phyloP scores from a whole-genome alignment of 2,797 vertebrate species.

The Eutrigla gurnardus region DNA sequence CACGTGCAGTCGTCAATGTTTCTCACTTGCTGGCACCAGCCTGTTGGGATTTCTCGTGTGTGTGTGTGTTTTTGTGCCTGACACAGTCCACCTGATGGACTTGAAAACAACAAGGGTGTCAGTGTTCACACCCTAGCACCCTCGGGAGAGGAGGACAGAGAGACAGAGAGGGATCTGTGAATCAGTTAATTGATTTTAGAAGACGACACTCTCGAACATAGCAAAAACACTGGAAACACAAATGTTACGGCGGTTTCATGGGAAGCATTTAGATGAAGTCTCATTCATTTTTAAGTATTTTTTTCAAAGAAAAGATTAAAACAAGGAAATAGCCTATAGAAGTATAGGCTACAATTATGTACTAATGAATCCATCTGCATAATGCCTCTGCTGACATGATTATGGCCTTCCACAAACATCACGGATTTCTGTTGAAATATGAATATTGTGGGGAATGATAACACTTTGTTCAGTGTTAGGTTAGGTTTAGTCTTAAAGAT shows the following conservation, averaged over 20 bases:
- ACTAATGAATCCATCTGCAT: too few relatives aligned
- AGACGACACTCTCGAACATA: not conserved
- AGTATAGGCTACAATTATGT: too few relatives aligned
- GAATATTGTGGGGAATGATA: too few relatives aligned
- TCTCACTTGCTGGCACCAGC: slow-evolving; percentile 62
- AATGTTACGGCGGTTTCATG: not conserved
- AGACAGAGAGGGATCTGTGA: slow-evolving; percentile 14
- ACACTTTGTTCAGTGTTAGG: too few relatives aligned
- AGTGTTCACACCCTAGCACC: slow-evolving; percentile 63
- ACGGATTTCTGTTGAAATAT: too few relatives aligned
- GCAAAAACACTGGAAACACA: not conserved
- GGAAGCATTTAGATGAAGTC: not conserved
- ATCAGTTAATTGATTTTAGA: not conserved
- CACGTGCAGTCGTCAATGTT: slow-evolving; percentile 70
- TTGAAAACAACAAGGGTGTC: slow-evolving; percentile 67
- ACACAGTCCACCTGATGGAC: slow-evolving; percentile 64
- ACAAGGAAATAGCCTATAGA: too few relatives aligned
- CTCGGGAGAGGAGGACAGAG: not conserved
- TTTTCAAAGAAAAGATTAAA: too few relatives aligned
- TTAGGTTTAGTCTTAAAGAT: too few relatives aligned
- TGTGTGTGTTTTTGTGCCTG: slow-evolving; percentile 43
- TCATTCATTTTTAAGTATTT: too few relatives aligned
- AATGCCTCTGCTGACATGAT: too few relatives aligned
- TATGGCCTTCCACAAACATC: too few relatives aligned
- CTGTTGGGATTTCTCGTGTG: slow-evolving; percentile 57